These are phyloP conservation scores for Drosophila pseudotalamancana DNA, from an alignment of 2,888 invertebrate genomes.

Conservation along the genomic window DNA sequence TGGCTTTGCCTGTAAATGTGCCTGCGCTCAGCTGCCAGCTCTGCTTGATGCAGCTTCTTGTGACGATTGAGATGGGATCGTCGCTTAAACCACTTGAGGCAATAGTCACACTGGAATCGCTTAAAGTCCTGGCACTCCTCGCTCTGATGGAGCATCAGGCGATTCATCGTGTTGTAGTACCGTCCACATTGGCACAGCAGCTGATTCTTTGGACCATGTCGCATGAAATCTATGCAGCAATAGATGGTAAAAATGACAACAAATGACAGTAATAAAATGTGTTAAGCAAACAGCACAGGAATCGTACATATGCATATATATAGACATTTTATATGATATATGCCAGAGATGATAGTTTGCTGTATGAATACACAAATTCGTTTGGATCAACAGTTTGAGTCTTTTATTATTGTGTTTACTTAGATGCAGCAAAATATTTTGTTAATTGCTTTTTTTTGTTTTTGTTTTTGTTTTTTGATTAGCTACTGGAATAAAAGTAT, in stretches of 20 bases:
- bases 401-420: conserved; percentile 28
- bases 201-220: conserved; percentile 62
- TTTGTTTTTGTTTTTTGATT: not conserved
- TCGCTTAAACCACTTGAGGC: conserved; percentile 80
- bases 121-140: conserved; percentile 79
- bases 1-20: conserved; percentile 26
- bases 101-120: conserved; percentile 76
- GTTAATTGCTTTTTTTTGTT: conserved; percentile 1
- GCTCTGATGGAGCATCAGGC: conserved; percentile 75
- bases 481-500: conserved; percentile 22
- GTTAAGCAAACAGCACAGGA: not conserved
- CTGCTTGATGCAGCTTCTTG: conserved; percentile 76
- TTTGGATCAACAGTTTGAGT: conserved; percentile 34
- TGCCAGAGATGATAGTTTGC: conserved; percentile 29
- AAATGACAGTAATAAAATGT: conserved; percentile 20
- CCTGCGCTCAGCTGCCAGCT: conserved; percentile 57
- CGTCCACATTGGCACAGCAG: conserved; percentile 85
- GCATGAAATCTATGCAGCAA: conserved; percentile 38
- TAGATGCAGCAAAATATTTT: conserved; percentile 18
- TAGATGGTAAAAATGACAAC: conserved; percentile 32
- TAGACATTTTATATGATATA: conserved; percentile 1
- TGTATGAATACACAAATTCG: conserved; percentile 67
- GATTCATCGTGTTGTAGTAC: conserved; percentile 76
- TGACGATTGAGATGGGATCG: conserved; percentile 82
- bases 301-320: not conserved